Percentiles rank a stretch among this genome's conserved stretches.
Evolutionary conservation across 2,888 invertebrate species (phyloP).

Genomic region (Tiliacea aurago): DNA sequence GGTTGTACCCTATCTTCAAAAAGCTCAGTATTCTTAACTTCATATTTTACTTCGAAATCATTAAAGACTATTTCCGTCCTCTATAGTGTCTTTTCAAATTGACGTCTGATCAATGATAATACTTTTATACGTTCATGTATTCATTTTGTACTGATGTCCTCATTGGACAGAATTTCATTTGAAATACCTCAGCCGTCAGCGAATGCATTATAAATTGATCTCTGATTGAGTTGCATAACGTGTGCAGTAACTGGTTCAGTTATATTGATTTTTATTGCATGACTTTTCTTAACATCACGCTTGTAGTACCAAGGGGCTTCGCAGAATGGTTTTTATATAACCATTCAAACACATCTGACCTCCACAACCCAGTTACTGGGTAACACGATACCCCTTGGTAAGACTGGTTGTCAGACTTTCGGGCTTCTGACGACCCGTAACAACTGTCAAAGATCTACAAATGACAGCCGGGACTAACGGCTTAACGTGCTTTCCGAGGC

Average conservation of each 20-base stretch:
- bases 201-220: slow-evolving; percentile 41
- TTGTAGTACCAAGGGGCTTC: too few relatives aligned
- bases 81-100: slow-evolving; percentile 8
- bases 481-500: too few relatives aligned
- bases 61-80: not conserved
- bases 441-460: too few relatives aligned
- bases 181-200: slow-evolving; percentile 33
- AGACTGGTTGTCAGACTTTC: too few relatives aligned
- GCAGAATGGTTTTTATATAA: not conserved
- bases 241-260: slow-evolving; percentile 14
- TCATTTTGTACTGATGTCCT: slow-evolving; percentile 4
- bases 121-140: not conserved
- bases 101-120: not conserved
- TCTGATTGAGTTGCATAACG: slow-evolving; percentile 31
- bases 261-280: slow-evolving; percentile 25
- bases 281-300: not conserved
- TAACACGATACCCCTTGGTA: too few relatives aligned
- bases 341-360: not conserved
- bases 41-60: not conserved
- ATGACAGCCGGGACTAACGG: too few relatives aligned
- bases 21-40: not conserved
- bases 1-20: not conserved
- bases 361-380: too few relatives aligned
- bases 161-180: slow-evolving; percentile 13
- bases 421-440: too few relatives aligned